Evolutionary conservation across 2,113 vertebrate genomes (phyloP), one percentile per base, ranked within the genome.

Genomic region (Budorcas taxicolor): DNA sequence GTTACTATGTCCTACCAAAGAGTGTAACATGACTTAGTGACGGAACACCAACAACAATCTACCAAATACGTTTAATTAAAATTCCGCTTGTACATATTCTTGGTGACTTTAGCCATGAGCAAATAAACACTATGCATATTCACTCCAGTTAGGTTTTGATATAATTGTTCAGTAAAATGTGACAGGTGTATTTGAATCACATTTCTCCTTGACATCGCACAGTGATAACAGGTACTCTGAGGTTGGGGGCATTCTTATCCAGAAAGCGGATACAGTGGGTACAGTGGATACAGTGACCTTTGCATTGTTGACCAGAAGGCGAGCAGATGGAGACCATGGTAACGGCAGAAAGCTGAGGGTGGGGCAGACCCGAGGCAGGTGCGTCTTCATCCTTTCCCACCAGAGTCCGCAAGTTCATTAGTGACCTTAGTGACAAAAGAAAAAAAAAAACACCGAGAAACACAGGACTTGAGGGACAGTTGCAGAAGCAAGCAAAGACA

Each of bases 61-160:
- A 23, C 23, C 36, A 15, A 43, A 16, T 2, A 1, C 0, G 0
- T 29, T 60, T 40, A 29, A 11, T 23, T 21, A 12, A 29, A 60
- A 5, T 14, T 13, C 27, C 23, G 4, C 15, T 16, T 16, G 3
- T 53, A 8, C 62, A 4, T n/a, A 23, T 15, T 5, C 6, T 10
- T 12, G 15, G 9, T 14, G 90, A 5, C 16, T 5, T 14, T 0
- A 33, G 27, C 27, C 58, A 27, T n/a, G 10, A 10, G 33, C 5
- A 25, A 17, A 4, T 2, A 2, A 14, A 1, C 4, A 2, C 4
- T 47, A 7, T 17, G 40, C 29, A 1, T 0, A 13, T 0, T 17
- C 14, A 13, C 57, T 21, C 25, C 7, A 3, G 3, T 31, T 15
- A 62, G 25, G 2, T 33, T 21, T 47, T 74, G 7, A 3, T 16